Base-by-base conservation (phyloP, 2,888 invertebrate species). In the Fabriciana adippe region DNA sequence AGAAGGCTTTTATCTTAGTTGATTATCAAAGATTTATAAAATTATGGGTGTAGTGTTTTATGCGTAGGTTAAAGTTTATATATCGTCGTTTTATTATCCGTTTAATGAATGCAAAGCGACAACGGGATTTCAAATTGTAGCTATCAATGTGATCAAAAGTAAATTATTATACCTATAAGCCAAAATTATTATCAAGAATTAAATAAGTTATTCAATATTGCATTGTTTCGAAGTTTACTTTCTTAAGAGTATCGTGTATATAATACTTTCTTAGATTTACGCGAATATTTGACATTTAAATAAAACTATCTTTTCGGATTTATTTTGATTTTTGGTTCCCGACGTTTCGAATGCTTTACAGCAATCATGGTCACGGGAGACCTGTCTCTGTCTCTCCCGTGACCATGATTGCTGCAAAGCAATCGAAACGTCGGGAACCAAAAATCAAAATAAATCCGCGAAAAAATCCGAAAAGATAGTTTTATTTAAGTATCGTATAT, bases 1-100 rank as follows among this genome's bases (percentile, higher is more conserved):
- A 78, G 79, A 80, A 78, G 82, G 90, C 90, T 90, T 90, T 85
- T 86, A 82, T 84, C 79, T 76, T 83, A 82, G 80, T 78, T 75
- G 80, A 82, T 84, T 87, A 86, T 89, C 84, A 87, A 84, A 86
- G 81, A 82, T 86, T 88, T 86, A 85, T 87, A 88, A 83, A 83
- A 86, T 87, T 88, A 81, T 86, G 79, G 83, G 76, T 84, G 85
- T 90, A 87, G 85, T 82, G 73, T 82, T 65, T 61, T 62, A 59
- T 79, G 83, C 81, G 79, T 90, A 86, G 83, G 67, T 68, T 77
- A 82, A 81, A 77, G 74, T 78, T 48, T 59, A 77, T 76, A 70
- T 79, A 75, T 76, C 71, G 74, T 65, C 55, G 69, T 72, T 71
- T 71, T 67, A 67, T 66, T 68, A 63, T 56, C 21, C 53, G 55